phyloP scores from a whole-genome alignment of 2,888 invertebrate species.

The Leptodirus hochenwartii region DNA sequence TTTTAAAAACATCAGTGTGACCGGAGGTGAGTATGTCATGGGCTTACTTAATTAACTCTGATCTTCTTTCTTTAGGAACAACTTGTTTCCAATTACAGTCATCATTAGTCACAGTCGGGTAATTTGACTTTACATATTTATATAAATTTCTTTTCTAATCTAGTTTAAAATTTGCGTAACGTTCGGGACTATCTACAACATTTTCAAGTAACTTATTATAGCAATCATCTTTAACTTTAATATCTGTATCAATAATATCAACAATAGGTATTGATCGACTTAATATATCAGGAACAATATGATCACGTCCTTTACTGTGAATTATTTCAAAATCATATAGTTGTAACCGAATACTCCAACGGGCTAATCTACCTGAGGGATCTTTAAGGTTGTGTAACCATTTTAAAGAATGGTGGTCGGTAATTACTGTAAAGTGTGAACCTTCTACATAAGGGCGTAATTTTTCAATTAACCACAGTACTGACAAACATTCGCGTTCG shows the following conservation, averaged over 20 bases:
- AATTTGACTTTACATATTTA: too few species aligned
- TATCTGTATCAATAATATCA: slow-evolving; percentile 1
- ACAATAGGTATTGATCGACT: slow-evolving; percentile 7
- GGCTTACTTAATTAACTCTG: not conserved
- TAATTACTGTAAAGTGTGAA: slow-evolving; percentile 4
- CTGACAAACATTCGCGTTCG: slow-evolving; percentile 15
- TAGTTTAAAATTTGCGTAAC: not conserved
- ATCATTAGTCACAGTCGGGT: not conserved
- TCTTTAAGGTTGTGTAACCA: slow-evolving; percentile 11
- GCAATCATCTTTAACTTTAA: not conserved
- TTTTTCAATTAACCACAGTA: slow-evolving; percentile 13
- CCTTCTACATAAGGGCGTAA: slow-evolving; percentile 15
- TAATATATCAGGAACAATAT: slow-evolving; percentile 8
- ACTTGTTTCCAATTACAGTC: slow-evolving; percentile 3
- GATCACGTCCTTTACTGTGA: slow-evolving; percentile 8
- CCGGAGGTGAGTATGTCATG: slow-evolving; percentile 1
- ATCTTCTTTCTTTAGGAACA: not conserved
- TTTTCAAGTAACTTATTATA: not conserved
- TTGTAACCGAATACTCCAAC: slow-evolving; percentile 10
- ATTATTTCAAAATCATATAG: slow-evolving; percentile 10
- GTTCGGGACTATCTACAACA: not conserved
- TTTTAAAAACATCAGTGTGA: slow-evolving; percentile 3
- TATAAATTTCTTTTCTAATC: too few species aligned
- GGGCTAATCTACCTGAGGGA: slow-evolving; percentile 10
- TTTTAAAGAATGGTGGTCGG: slow-evolving; percentile 4